Evolutionary conservation across 2,797 vertebrate genomes (phyloP), one percentile per base, ranked within the genome.

Genomic region (Rhinophrynus dorsalis): DNA sequence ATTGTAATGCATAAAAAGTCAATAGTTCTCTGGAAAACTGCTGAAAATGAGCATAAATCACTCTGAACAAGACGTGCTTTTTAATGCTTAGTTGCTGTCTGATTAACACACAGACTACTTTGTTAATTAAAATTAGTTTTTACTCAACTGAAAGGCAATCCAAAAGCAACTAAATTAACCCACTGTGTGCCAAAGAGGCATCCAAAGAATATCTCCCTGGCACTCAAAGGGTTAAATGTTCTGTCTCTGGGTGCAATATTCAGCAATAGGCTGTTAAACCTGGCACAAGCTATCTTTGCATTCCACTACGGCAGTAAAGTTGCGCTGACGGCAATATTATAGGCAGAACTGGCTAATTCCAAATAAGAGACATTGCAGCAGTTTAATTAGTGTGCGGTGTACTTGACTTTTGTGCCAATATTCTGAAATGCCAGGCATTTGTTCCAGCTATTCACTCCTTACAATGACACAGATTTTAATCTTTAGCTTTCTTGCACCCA

Each of bases 91-190:
- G 65, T 74, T 56, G 33, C 69, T 17, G 30, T 65, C 60, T 64
- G 37, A 58, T 73, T 65, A 73, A 51, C 33, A 65, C 48, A 33
- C 51, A 48, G 44, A 37, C 68, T 76, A 67, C 65, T 73, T 64
- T 76, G 57, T 73, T 74, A 76, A 76, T 76, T 76, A 59, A 69
- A 76, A 58, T 44, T 1, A 56, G 42, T 21, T 67, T 67, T 59
- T 56, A 56, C 63, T 32, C 27, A 56, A 40, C 33, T 67, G 42
- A 33, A 72, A 72, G 56, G 45, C 42, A 72, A 67, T 57, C 26
- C 44, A 6, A 59, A 64, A 20, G 47, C 42, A 57, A 48, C 72
- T 57, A 63, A 56, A 57, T 74, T 5, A 68, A n/a, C n/a, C n/a
- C n/a, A n/a, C n/a, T n/a, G n/a, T n/a, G n/a, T n/a, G n/a, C n/a